phyloP scores from a whole-genome alignment of 2,797 vertebrate genomes.

The Champsocephalus esox region DNA sequence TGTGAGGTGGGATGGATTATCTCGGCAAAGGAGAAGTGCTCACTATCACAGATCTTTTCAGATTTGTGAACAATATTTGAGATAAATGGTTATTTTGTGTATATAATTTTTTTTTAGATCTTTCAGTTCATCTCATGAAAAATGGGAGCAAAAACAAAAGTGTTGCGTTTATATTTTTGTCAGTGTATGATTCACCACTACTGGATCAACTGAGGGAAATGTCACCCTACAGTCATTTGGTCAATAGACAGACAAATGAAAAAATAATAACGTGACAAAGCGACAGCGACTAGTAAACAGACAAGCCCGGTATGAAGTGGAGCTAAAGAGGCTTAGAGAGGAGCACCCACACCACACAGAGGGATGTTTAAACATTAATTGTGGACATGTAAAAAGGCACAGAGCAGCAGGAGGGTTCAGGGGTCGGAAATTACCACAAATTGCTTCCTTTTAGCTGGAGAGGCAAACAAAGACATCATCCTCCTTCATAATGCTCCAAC shows the following conservation, averaged over 20 bases:
- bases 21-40: no score
- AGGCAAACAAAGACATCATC: constrained; percentile 71
- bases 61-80: no score
- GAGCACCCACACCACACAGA: constrained; percentile 57
- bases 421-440: constrained; percentile 72
- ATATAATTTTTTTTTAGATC: no score
- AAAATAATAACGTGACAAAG: constrained; percentile 62
- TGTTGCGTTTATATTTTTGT: no score
- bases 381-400: constrained; percentile 72
- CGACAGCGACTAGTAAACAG: constrained; percentile 31
- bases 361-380: constrained; percentile 77
- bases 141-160: no score
- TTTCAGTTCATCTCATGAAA: no score
- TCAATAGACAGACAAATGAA: constrained; percentile 60
- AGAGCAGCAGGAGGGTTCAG: constrained; percentile 55
- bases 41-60: no score
- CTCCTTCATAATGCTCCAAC: constrained; percentile 52
- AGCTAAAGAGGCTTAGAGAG: constrained; percentile 70
- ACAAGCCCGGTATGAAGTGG: constrained; percentile 63
- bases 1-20: no score
- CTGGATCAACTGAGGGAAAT: constrained; percentile 36
- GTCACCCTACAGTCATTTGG: constrained; percentile 26
- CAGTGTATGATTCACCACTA: constrained; percentile 16
- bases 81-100: no score
- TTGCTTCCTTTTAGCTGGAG: constrained; percentile 71